Conservation (phyloP, 2,797 vertebrate species). For the Acanthis flammea region DNA sequence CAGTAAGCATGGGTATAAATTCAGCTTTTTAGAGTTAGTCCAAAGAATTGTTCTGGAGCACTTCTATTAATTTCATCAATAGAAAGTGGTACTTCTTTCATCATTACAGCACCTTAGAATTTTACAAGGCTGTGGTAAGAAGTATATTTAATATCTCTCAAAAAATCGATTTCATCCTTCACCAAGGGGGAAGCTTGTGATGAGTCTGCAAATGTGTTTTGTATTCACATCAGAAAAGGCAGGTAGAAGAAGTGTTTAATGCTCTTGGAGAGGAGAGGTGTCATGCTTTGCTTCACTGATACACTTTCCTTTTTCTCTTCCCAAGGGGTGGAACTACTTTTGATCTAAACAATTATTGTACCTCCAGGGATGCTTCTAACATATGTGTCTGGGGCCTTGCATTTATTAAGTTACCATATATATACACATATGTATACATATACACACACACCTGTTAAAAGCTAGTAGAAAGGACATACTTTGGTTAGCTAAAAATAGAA, state of each 20-base stretch:
- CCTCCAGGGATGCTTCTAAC: background rate
- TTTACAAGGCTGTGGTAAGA: background rate
- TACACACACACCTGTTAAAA: background rate
- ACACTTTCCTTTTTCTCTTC: background rate
- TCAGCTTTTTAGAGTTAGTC: background rate
- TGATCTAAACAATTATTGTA: background rate
- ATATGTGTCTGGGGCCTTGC: background rate
- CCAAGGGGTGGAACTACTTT: background rate
- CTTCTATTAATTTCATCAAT: background rate
- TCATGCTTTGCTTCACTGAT: background rate
- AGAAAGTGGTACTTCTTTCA: background rate
- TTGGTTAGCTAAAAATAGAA: background rate
- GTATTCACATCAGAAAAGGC: background rate
- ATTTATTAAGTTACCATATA: background rate
- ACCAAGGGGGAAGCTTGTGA: fast-evolving
- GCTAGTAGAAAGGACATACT: background rate
- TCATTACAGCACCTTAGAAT: background rate
- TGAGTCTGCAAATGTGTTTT: background rate
- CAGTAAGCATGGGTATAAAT: background rate
- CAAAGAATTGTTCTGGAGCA: background rate
- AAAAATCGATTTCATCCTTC: background rate
- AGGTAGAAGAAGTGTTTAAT: background rate
- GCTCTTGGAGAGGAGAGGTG: background rate
- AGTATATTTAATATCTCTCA: background rate
- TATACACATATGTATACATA: background rate